Evolutionary conservation across 2,113 vertebrate genomes (phyloP).

Genomic region (Callopanchax toddi): DNA sequence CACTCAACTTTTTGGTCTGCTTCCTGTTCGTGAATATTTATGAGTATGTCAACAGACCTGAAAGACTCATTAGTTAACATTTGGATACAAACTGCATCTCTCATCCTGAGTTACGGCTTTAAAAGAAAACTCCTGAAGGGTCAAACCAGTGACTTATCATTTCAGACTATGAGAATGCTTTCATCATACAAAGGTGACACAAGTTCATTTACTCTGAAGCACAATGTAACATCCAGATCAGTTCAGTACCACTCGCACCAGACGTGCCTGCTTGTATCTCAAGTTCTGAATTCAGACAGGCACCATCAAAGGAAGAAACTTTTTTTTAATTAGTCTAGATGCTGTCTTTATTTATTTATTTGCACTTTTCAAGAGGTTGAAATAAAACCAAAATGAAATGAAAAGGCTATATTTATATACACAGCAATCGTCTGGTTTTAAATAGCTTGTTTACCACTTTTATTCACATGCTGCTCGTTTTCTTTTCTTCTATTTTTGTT

Average conservation of each 20-base stretch:
- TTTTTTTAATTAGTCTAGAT: too few relatives aligned
- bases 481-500: too few relatives aligned
- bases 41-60: conserved; percentile 14
- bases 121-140: not conserved
- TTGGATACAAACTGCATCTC: conserved; percentile 16
- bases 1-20: conserved; percentile 10
- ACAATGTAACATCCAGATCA: not conserved
- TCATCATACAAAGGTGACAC: not conserved
- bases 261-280: not conserved
- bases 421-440: too few relatives aligned
- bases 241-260: not conserved
- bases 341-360: too few relatives aligned
- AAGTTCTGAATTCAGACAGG: too few relatives aligned
- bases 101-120: conserved; percentile 6
- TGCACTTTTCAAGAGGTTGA: too few relatives aligned
- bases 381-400: too few relatives aligned
- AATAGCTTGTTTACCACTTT: too few relatives aligned
- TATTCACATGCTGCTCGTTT: too few relatives aligned
- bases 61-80: conserved; percentile 38
- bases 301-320: too few relatives aligned
- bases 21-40: conserved; percentile 41
- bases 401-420: too few relatives aligned
- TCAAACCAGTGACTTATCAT: not conserved
- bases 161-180: not conserved
- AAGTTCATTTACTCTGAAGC: not conserved